Evolutionary conservation across 1,140 invertebrate genomes (phyloP).

Genomic region (Lepeophtheirus salmonis): DNA sequence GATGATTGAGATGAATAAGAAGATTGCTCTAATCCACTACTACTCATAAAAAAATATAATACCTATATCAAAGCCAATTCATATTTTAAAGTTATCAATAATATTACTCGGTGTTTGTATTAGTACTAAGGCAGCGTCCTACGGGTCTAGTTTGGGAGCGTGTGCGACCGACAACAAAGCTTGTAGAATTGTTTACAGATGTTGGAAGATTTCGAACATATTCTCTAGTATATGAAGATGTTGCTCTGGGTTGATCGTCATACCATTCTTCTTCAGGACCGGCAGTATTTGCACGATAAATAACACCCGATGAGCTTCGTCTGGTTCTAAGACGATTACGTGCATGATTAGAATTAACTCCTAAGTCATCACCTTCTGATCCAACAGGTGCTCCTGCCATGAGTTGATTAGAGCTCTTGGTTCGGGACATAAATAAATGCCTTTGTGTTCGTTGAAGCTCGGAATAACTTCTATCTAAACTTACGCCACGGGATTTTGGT

Average conservation of each 20-base stretch:
- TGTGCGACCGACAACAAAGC: neutral
- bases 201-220: neutral
- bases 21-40: neutral
- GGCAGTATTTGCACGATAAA: neutral
- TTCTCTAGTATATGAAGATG: neutral
- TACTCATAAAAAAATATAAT: neutral
- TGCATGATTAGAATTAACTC: conserved; percentile 18
- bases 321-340: conserved; percentile 20
- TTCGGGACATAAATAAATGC: neutral
- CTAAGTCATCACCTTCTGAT: conserved; percentile 9
- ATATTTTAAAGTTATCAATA: too few species aligned
- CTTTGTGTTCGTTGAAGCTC: conserved; percentile 17
- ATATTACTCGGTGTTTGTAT: neutral
- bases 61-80: too few species aligned
- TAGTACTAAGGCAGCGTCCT: neutral
- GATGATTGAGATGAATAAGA: neutral
- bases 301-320: conserved; percentile 18
- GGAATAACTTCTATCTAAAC: conserved; percentile 19
- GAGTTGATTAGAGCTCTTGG: neutral
- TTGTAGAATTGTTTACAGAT: neutral
- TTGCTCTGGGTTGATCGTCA: neutral
- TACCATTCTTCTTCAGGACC: neutral
- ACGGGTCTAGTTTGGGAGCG: neutral
- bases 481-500: conserved; percentile 15
- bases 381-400: conserved; percentile 9